Conservation (phyloP, 2,113 vertebrate genomes). For the Pluvialis apricaria region DNA sequence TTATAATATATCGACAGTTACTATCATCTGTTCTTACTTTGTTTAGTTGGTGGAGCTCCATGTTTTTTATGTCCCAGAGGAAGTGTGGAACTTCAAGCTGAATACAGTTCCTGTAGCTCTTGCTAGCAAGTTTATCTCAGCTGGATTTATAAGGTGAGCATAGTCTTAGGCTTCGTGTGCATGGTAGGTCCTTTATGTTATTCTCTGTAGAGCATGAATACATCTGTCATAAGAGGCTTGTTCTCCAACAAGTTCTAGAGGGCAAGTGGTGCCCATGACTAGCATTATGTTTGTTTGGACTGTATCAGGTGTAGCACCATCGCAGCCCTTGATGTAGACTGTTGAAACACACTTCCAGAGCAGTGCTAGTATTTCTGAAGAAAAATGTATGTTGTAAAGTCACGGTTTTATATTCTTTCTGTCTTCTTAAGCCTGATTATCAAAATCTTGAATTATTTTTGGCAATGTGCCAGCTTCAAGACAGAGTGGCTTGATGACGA, state of each 20-base stretch:
- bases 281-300: neutral
- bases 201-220: neutral
- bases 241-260: neutral
- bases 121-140: conserved; percentile 83
- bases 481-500: neutral
- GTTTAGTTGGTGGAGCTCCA: conserved; percentile 89
- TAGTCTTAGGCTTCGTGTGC: neutral
- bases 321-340: neutral
- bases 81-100: conserved; percentile 87
- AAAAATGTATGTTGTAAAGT: neutral
- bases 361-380: neutral
- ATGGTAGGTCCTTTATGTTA: neutral
- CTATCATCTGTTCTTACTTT: conserved; percentile 14
- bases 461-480: neutral
- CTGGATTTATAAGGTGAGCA: conserved; percentile 89
- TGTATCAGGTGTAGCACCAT: neutral
- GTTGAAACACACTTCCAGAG: neutral
- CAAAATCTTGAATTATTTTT: neutral
- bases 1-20: conserved; percentile 5
- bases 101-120: conserved; percentile 84
- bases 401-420: neutral
- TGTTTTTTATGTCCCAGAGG: conserved; percentile 87
- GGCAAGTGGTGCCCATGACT: neutral
- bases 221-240: neutral
- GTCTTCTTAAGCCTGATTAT: neutral